These are phyloP conservation scores for Thunnus thynnus DNA, from an alignment of 2,113 vertebrate genomes.

Conservation along the genomic window DNA sequence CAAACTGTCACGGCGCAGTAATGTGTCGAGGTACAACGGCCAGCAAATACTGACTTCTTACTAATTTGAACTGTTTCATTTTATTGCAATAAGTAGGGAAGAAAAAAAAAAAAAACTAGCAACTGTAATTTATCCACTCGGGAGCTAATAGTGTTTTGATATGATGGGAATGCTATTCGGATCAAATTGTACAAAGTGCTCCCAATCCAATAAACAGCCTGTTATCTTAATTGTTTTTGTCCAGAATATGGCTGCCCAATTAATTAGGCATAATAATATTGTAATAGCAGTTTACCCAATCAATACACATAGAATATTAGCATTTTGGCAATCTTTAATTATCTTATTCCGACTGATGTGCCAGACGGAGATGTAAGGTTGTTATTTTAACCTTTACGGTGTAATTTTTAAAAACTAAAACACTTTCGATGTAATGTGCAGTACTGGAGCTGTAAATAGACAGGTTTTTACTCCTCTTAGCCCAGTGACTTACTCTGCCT, in stretches of 20 bases:
- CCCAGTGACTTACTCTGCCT: neutral
- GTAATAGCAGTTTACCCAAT: slow-evolving; percentile 5
- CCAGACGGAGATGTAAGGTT: neutral
- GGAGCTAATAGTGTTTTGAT: slow-evolving; percentile 5
- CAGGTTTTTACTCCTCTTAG: slow-evolving; percentile 5
- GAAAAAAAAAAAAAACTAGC: too few relatives aligned
- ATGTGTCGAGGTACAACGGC: slow-evolving; percentile 4
- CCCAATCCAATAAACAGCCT: slow-evolving; percentile 26
- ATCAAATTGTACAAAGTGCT: slow-evolving; percentile 44
- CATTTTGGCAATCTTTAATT: neutral
- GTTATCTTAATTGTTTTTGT: slow-evolving; percentile 28
- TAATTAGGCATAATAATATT: slow-evolving; percentile 33
- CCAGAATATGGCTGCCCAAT: neutral
- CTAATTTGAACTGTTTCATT: too few relatives aligned
- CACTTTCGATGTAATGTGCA: neutral
- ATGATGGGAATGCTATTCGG: slow-evolving; percentile 11
- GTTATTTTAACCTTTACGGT: neutral
- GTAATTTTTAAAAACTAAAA: too few relatives aligned
- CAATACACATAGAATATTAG: slow-evolving; percentile 1
- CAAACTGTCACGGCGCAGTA: slow-evolving; percentile 7
- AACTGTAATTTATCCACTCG: neutral
- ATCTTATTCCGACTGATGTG: neutral
- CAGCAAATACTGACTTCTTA: neutral
- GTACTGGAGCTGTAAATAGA: slow-evolving; percentile 19
- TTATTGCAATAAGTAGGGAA: neutral